phyloP scores from a whole-genome alignment of 92 coral and sea anemone genomes.

The Epizoanthus fatuus region DNA sequence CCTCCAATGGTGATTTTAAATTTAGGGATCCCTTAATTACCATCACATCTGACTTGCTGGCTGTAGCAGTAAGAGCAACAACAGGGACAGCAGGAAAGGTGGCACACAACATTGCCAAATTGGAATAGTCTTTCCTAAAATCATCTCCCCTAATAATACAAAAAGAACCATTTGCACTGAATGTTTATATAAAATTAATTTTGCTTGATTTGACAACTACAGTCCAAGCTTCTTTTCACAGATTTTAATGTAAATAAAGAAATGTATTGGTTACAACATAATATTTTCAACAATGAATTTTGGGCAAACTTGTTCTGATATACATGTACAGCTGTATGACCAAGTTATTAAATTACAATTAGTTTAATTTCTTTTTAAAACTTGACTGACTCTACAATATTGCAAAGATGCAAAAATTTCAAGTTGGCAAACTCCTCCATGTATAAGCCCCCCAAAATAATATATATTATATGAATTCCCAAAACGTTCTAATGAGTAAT shows the following conservation, averaged over 20 bases:
- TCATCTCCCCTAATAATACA: constrained; percentile 59
- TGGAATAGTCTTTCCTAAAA: constrained; percentile 70
- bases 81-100: constrained; percentile 71
- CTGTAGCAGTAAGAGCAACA: constrained; percentile 77
- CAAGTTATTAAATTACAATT: neutral
- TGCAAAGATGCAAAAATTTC: neutral
- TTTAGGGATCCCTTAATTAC: constrained; percentile 40
- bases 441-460: neutral
- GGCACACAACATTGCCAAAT: constrained; percentile 72
- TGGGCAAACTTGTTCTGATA: constrained; percentile 6
- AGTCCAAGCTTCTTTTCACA: constrained; percentile 5
- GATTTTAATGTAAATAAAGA: constrained; percentile 11
- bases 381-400: constrained; percentile 10
- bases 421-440: neutral
- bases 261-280: constrained; percentile 5
- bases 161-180: constrained; percentile 37
- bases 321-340: constrained; percentile 16
- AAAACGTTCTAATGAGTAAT: neutral
- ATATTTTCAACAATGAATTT: constrained; percentile 22
- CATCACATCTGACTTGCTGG: constrained; percentile 44
- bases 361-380: neutral
- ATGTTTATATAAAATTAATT: constrained; percentile 31
- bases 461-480: neutral
- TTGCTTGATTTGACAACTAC: constrained; percentile 26
- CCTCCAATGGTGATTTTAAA: constrained; percentile 36